Percentiles rank a stretch among this genome's conserved stretches.
Conservation (phyloP, 2,888 invertebrate species). For the Callosobruchus maculatus region DNA sequence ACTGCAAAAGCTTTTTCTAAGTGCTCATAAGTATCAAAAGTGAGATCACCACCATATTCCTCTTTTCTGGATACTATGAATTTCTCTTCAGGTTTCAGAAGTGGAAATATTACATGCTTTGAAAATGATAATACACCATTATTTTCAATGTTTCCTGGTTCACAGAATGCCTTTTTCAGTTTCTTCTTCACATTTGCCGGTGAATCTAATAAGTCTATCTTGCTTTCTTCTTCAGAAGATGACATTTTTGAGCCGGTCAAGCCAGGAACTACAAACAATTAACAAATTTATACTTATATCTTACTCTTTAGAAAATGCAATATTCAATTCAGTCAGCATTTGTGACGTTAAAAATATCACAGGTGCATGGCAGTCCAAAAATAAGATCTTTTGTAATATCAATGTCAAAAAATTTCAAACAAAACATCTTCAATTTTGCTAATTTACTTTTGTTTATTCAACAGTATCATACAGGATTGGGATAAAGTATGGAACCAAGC, state of each 20-base stretch:
- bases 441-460: no score
- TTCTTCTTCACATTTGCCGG: conserved; percentile 88
- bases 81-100: conserved; percentile 66
- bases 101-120: conserved; percentile 87
- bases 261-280: conserved; percentile 71
- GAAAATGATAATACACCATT: conserved; percentile 95
- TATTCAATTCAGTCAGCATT: neutral
- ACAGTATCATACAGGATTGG: no score
- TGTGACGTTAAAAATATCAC: neutral
- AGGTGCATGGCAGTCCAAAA: no score
- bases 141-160: conserved; percentile 88
- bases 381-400: no score
- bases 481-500: no score
- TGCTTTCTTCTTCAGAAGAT: conserved; percentile 96
- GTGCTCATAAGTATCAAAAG: conserved; percentile 67
- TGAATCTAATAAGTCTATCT: conserved; percentile 94
- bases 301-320: neutral
- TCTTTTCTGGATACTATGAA: conserved; percentile 68
- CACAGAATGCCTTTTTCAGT: conserved; percentile 90
- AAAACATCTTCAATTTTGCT: no score
- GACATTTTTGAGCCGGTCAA: conserved; percentile 96
- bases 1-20: conserved; percentile 80
- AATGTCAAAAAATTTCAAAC: no score
- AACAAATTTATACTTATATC: neutral
- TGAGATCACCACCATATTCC: conserved; percentile 77